These are phyloP conservation scores for Actinia equina DNA, from an alignment of 64 coral and sea anemone species.

Conservation along the genomic window DNA sequence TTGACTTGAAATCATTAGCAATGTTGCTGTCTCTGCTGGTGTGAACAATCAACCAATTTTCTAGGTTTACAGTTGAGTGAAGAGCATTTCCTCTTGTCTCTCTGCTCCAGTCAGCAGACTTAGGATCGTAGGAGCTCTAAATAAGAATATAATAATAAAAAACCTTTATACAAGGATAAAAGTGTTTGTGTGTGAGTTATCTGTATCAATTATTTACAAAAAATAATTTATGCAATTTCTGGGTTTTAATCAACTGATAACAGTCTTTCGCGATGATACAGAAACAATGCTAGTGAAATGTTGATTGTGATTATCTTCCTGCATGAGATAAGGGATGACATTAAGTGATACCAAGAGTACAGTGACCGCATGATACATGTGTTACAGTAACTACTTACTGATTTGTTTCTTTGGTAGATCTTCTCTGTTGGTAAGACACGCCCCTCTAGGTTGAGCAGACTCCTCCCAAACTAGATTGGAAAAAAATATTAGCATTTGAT, in stretches of 20 bases:
- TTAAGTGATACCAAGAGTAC: too few species aligned
- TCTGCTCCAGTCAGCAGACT: conserved; percentile 76
- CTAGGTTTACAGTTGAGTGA: conserved; percentile 59
- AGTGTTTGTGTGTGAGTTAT: too few species aligned
- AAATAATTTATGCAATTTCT: too few species aligned
- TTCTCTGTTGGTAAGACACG: conserved; percentile 67
- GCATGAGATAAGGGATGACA: too few species aligned
- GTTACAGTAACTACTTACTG: conserved; percentile 32
- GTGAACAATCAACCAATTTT: conserved; percentile 52
- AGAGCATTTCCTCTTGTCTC: conserved; percentile 79
- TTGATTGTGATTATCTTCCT: too few species aligned
- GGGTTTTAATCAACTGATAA: too few species aligned
- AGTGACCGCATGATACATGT: not conserved
- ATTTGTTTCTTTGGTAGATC: conserved; percentile 59
- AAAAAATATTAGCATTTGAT: not conserved
- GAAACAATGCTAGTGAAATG: too few species aligned
- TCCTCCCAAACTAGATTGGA: conserved; percentile 56
- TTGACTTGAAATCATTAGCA: conserved; percentile 63
- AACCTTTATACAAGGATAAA: too few species aligned
- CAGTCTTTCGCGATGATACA: too few species aligned
- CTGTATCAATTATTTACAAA: too few species aligned
- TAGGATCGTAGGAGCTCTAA: conserved; percentile 67
- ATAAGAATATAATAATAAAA: not conserved
- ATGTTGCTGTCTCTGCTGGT: conserved; percentile 22
- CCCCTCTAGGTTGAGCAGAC: conserved; percentile 45